Percentiles rank a stretch among this genome's conserved stretches.
Evolutionary conservation across 2,113 vertebrate species (phyloP).

Genomic region (Pungitius pungitius): DNA sequence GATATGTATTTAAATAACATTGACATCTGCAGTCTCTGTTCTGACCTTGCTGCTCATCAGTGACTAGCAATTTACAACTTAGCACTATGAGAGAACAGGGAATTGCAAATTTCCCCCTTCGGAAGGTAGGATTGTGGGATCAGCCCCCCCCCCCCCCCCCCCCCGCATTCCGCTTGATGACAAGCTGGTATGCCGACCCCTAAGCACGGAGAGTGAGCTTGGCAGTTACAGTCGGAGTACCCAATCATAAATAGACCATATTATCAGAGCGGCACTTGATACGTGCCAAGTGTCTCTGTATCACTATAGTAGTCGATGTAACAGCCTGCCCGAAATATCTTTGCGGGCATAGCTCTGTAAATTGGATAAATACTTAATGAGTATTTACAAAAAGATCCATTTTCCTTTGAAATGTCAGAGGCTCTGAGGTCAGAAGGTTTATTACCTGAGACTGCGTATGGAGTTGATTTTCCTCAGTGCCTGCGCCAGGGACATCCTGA

Average conservation of each 20-base stretch:
- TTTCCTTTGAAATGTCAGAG: neutral
- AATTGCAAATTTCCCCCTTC: neutral
- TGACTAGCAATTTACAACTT: constrained; percentile 25
- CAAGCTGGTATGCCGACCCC: constrained; percentile 46
- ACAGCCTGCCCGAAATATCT: constrained; percentile 16
- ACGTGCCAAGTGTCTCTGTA: neutral
- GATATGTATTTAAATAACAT: constrained; percentile 20
- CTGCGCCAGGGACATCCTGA: constrained; percentile 60
- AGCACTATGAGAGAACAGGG: constrained; percentile 19
- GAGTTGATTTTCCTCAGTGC: constrained; percentile 66
- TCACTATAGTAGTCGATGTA: neutral
- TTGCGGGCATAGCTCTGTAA: neutral
- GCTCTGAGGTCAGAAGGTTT: neutral
- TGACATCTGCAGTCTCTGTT: neutral
- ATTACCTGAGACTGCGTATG: constrained; percentile 83
- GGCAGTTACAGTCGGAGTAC: neutral
- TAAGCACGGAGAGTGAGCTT: too few species aligned
- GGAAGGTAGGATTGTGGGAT: neutral
- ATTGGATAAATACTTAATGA: constrained; percentile 16
- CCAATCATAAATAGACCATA: constrained; percentile 41
- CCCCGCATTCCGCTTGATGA: constrained; percentile 18
- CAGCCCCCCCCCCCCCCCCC: neutral
- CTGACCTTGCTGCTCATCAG: neutral
- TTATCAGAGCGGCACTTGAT: neutral
- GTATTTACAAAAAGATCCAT: neutral